These are phyloP conservation scores for Sinosuthora webbiana DNA, from an alignment of 2,113 vertebrate genomes.

Conservation along the genomic window DNA sequence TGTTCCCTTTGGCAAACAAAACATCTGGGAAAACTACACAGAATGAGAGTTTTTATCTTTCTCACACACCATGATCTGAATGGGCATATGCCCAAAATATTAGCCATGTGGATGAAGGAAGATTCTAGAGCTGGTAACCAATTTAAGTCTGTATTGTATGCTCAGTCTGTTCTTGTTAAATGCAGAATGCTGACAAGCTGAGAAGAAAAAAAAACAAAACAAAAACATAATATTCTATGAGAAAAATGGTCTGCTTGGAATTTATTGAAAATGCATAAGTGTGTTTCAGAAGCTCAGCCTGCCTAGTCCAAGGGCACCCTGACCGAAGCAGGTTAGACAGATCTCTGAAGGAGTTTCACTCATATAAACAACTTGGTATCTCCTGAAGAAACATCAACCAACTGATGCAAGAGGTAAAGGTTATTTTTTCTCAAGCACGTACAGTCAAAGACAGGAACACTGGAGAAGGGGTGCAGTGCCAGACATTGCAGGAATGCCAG, in stretches of 20 bases:
- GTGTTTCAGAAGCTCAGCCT: not conserved
- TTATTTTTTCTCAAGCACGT: not conserved
- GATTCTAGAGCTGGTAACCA: not conserved
- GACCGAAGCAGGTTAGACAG: not conserved
- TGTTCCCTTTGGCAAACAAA: constrained; percentile 60
- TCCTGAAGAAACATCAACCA: not conserved
- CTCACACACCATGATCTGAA: constrained; percentile 19
- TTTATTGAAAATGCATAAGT: not conserved
- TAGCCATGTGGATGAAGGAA: constrained; percentile 15
- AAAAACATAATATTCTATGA: not conserved
- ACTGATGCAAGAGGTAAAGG: not conserved
- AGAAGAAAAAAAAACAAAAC: not conserved
- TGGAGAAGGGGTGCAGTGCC: not conserved
- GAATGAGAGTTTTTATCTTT: constrained; percentile 45
- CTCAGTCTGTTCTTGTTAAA: not conserved
- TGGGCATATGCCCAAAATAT: constrained; percentile 50
- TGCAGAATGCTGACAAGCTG: not conserved
- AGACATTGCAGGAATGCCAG: not conserved
- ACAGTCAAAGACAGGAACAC: not conserved
- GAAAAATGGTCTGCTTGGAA: not conserved
- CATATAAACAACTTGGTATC: not conserved
- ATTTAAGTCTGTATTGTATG: not conserved
- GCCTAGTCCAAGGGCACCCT: not conserved
- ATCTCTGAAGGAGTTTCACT: not conserved
- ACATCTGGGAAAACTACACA: constrained; percentile 63